Conservation (phyloP, 30 jellyfish, hydroid and myxozoan genomes). For the Aurelia coerulea region DNA sequence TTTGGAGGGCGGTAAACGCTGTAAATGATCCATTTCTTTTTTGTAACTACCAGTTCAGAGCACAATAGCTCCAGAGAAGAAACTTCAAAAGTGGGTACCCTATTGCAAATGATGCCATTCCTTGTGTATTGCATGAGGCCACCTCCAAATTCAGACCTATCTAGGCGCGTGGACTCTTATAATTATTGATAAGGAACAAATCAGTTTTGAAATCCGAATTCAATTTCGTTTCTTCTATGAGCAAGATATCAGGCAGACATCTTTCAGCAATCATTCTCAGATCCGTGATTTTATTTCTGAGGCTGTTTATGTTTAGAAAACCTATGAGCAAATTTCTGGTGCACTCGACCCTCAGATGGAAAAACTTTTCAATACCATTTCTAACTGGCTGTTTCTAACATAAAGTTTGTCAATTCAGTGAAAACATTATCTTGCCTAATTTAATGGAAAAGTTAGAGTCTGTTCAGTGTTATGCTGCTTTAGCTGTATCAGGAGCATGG, state of each 20-base stretch:
- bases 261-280: conserved; percentile 23
- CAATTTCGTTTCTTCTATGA: conserved; percentile 13
- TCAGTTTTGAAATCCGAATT: conserved; percentile 40
- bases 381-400: no score
- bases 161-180: conserved; percentile 3
- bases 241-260: conserved; percentile 21
- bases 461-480: no score
- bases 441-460: no score
- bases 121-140: conserved; percentile 25
- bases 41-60: conserved; percentile 20
- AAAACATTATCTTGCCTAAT: no score
- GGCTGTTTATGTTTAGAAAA: conserved; percentile 28
- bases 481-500: no score
- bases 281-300: conserved; percentile 46
- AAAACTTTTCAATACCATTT: neutral
- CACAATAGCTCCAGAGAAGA: neutral
- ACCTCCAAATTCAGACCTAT: conserved; percentile 46
- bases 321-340: conserved; percentile 20
- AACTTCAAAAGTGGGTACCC: conserved; percentile 20
- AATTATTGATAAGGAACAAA: conserved; percentile 2
- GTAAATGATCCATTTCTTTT: conserved; percentile 37
- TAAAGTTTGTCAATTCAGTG: no score
- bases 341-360: conserved; percentile 7
- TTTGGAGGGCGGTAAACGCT: conserved; percentile 49
- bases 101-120: conserved; percentile 16